Evolutionary conservation across 2,797 vertebrate genomes (phyloP), one percentile per base, ranked within the genome.

Genomic region (Cynodonichthys magdalenae): DNA sequence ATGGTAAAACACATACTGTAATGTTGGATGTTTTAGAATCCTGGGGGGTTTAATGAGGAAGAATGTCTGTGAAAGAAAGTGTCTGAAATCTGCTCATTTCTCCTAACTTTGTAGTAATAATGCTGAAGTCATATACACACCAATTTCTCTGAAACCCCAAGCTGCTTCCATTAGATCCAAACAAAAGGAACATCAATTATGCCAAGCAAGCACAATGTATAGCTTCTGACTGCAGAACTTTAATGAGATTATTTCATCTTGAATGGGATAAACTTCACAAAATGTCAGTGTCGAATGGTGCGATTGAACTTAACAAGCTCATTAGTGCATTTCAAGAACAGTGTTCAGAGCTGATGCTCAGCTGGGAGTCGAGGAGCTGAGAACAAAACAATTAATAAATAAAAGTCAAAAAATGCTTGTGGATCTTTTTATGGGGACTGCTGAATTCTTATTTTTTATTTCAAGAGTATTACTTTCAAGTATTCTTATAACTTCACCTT

Each of bases 281-380:
- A 51, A 84, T 79, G 75, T 88, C 86, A 83, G 58, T 31, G 65
- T 15, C 56, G 56, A 77, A 53, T 53, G 50, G 53, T 28, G 69
- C 62, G 59, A 86, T 89, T 90, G 72, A 75, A 82, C 78, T 71
- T 89, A 90, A 93, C 86, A 84, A 89, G 88, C 91, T 92, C 88
- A 87, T 91, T 91, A 92, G 85, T 68, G 73, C 53, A 73, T 79
- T 70, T 84, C 72, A 70, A 62, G 69, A 9, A 74, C 54, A 28
- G 66, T 76, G 80, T 79, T 79, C 75, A 79, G 72, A 75, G 31
- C 45, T 63, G 80, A 76, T 55, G 72, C 74, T 71, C 77, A 72
- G 72, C 67, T 61, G 78, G 79, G 66, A 63, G 66, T 65, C 57
- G 3, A 4, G 48, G 27, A 44, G 49, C 44, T 1, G 0, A 27